Conservation (phyloP, 2,113 vertebrate species). For the Tupaia tana region DNA sequence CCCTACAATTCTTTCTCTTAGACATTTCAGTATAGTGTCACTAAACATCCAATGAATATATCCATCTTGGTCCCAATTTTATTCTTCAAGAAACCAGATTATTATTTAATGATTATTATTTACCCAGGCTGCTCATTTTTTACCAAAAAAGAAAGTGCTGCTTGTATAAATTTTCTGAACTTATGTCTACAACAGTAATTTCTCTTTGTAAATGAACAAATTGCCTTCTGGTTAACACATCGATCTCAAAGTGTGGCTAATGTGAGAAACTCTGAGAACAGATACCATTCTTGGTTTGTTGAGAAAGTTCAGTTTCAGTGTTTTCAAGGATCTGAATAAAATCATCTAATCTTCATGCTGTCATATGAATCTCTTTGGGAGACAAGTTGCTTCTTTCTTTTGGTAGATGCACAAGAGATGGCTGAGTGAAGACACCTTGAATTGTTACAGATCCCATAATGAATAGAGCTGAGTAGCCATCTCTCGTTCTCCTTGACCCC, state of each 20-base stretch:
- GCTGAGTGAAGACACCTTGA: not conserved
- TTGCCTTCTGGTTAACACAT: not conserved
- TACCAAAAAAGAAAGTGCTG: not conserved
- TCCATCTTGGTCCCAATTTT: not conserved
- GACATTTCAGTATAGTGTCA: not conserved
- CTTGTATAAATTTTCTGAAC: not conserved
- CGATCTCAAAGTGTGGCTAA: not conserved
- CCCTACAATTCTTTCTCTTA: not conserved
- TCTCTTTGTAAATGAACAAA: conserved; percentile 40
- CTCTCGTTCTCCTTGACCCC: not conserved
- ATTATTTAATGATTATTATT: not conserved
- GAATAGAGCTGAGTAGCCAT: not conserved
- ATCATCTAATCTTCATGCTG: not conserved
- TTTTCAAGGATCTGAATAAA: not conserved
- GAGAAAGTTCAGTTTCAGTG: not conserved
- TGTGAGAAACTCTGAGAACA: not conserved
- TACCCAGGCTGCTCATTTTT: not conserved
- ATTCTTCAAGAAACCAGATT: not conserved
- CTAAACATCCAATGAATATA: not conserved
- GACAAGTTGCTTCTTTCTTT: conserved; percentile 5
- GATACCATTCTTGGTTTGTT: not conserved
- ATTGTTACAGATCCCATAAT: not conserved
- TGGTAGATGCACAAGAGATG: not conserved
- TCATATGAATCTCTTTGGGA: not conserved
- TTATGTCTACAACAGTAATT: not conserved